A percentile compares a stretch with the other conserved stretches of the same genome.
These are phyloP conservation scores for Peromyscus aztecus DNA, from an alignment of 2,797 vertebrate genomes.

Conservation along the genomic window DNA sequence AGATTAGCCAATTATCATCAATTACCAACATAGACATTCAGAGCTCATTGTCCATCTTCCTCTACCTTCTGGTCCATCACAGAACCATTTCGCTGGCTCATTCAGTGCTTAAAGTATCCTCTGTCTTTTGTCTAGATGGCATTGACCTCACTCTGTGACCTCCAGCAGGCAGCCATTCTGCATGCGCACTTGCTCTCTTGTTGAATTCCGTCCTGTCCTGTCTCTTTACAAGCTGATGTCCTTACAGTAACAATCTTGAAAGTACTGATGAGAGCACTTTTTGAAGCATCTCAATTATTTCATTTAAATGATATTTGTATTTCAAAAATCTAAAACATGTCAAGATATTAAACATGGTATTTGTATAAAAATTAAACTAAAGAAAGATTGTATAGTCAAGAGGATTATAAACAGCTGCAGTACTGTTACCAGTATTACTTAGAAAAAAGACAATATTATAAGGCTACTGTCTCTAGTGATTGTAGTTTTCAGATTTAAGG, in stretches of 20 bases:
- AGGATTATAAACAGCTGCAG: not conserved
- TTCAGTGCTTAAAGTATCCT: not conserved
- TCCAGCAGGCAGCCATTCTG: not conserved
- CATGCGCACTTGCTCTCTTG: not conserved
- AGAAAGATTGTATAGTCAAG: not conserved
- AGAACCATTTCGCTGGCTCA: not conserved
- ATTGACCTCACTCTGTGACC: not conserved
- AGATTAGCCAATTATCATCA: not conserved
- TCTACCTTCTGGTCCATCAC: fast-evolving
- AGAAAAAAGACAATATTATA: not conserved
- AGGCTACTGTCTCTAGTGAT: not conserved
- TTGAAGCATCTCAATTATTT: not conserved
- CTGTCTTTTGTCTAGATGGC: not conserved
- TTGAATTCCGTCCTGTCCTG: not conserved
- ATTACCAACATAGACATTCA: not conserved
- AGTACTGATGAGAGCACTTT: not conserved
- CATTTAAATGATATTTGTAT: not conserved
- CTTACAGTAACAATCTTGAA: not conserved
- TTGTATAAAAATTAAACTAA: not conserved
- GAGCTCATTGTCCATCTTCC: fast-evolving
- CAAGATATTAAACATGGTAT: not conserved
- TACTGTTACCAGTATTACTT: not conserved
- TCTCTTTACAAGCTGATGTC: not conserved
- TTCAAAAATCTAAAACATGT: not conserved
- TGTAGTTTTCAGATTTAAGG: not conserved